Evolutionary conservation across 1,140 invertebrate species (phyloP), one percentile per base, ranked within the genome.

Genomic region (Diachasmimorpha longicaudata): DNA sequence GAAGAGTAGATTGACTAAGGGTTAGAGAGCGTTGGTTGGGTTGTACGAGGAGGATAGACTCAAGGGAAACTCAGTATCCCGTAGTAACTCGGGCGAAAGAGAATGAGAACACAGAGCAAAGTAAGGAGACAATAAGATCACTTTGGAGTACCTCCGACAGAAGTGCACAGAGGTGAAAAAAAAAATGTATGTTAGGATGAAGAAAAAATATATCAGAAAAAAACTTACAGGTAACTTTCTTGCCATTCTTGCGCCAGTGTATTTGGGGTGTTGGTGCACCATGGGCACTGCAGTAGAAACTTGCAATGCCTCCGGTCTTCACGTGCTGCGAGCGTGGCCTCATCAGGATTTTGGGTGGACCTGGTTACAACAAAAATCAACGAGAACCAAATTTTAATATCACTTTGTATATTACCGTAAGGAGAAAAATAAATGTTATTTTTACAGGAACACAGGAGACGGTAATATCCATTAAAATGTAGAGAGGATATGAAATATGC

Each of bases 201-300:
- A n/a, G 48, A 46, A 36, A 67, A 25, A 21, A 70, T 36, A 25
- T 25, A 2, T 25, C 44, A 11, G 77, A 58, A 71, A 72, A 42
- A 80, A 81, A 91, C 92, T 94, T 90, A 95, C 94, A 90, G 77
- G 94, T 93, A 77, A 97, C 91, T 90, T 92, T 93, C 87, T 96
- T 96, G 67, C 93, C 93, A 90, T 97, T 97, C 88, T 97, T 97
- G 78, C 95, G 92, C 97, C 96, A 98, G 85, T 95, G 92, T 80
- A 98, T 96, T 79, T 93, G 93, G 0, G 96, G 96, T 14, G 91
- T 89, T 52, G 98, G 98, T 89, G 97, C 94, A 16, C 97, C 97
- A 66, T 94, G 92, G 16, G 97, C 97, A 63, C 94, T 94, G 90
- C 98, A 99, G 89, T 97, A 97, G 91, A 99, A 98, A 48, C 95